phyloP scores from a whole-genome alignment of 2,888 invertebrate species.

The Drosophila borealis region DNA sequence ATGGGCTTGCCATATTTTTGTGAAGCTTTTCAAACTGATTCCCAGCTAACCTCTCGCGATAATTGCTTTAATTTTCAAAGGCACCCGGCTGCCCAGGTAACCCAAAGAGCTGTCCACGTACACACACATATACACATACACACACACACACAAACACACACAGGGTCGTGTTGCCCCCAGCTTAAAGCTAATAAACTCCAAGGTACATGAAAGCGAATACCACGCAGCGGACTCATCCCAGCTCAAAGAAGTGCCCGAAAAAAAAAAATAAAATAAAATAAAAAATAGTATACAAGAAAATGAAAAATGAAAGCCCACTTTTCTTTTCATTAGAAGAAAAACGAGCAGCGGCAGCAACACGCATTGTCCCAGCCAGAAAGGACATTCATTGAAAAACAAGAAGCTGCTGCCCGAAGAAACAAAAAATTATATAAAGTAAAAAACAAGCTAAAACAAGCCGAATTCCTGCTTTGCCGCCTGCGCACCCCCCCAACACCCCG shows the following conservation, averaged over 20 bases:
- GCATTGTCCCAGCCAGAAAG: constrained; percentile 64
- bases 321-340: constrained; percentile 75
- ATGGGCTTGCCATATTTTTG: neutral
- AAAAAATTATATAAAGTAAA: constrained; percentile 7
- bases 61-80: constrained; percentile 60
- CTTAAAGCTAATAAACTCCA: constrained; percentile 75
- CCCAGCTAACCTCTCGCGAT: constrained; percentile 19
- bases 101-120: constrained; percentile 43
- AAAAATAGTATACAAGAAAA: constrained; percentile 47
- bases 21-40: constrained; percentile 5
- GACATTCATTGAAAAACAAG: constrained; percentile 63
- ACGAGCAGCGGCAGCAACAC: constrained; percentile 53
- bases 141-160: neutral
- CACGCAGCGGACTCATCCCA: constrained; percentile 60
- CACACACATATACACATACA: constrained; percentile 4
- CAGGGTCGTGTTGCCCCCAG: constrained; percentile 33
- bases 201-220: constrained; percentile 75
- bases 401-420: constrained; percentile 24
- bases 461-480: constrained; percentile 41
- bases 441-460: constrained; percentile 58
- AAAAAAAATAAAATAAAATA: constrained; percentile 16
- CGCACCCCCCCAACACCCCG: constrained; percentile 1
- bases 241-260: constrained; percentile 25
- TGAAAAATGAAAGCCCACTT: constrained; percentile 66
- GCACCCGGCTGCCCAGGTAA: constrained; percentile 54